phyloP scores from a whole-genome alignment of 2,113 vertebrate genomes.

The Oophaga pumilio region DNA sequence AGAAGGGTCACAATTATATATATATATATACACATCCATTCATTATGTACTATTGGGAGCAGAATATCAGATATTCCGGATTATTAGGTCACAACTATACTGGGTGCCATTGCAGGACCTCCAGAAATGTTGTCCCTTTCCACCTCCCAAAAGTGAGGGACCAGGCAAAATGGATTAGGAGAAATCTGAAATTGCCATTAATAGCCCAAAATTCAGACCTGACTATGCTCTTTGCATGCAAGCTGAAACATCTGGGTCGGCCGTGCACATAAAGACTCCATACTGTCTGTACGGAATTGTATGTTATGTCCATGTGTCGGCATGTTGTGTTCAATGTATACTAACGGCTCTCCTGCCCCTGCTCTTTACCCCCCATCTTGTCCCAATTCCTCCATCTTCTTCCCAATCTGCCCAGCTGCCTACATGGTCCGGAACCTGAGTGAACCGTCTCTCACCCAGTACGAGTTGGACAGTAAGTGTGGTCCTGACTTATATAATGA shows the following conservation, averaged over 20 bases:
- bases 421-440: conserved; percentile 88
- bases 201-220: not conserved
- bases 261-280: too few species aligned
- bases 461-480: conserved; percentile 92
- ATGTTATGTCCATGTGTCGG: not conserved
- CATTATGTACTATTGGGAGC: too few species aligned
- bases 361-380: fast-evolving
- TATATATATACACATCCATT: too few species aligned
- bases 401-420: conserved; percentile 70
- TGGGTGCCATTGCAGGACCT: not conserved
- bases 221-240: not conserved
- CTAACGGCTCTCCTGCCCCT: conserved; percentile 38
- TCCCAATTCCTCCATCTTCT: conserved; percentile 52
- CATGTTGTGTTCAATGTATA: conserved; percentile 42
- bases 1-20: too few species aligned
- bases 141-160: not conserved
- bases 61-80: too few species aligned
- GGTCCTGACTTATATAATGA: not conserved
- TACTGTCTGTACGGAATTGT: not conserved
- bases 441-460: conserved; percentile 84
- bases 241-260: too few species aligned
- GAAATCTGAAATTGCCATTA: too few species aligned
- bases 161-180: not conserved
- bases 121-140: too few species aligned
- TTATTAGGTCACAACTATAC: not conserved